Evolutionary conservation across 2,113 vertebrate genomes (phyloP), one percentile per base, ranked within the genome.

Genomic region (Acrocephalus arundinaceus): DNA sequence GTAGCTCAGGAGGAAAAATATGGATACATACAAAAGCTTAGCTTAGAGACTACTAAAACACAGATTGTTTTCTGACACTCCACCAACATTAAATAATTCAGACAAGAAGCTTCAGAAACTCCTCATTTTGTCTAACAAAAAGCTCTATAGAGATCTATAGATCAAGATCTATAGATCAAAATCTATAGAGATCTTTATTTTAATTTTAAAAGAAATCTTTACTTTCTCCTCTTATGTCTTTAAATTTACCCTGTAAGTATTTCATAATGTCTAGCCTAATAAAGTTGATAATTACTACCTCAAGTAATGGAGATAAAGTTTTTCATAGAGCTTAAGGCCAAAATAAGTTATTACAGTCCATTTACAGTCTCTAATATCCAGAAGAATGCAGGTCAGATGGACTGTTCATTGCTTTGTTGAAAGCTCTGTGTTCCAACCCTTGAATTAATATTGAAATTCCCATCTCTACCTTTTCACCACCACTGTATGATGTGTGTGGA

Each of bases 51-150:
- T 65, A 33, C 49, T 77, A 83, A 90, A 52, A 87, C 18, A 43
- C 18, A 52, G 85, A 59, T 63, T 77, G 22, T 35, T 77, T 45
- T 67, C 30, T 61, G 71, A 82, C 39, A 67, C 5, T 86, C 19
- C 66, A 73, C 18, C 63, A 93, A 74, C 5, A 39, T 25, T 39
- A 54, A 62, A 81, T 13, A 85, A 65, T 93, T 96, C 70, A 61
- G 55, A 90, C 8, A 67, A 93, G 21, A 94, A 91, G 35, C 48
- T 83, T 90, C 51, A 61, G 77, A 89, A 96, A 6, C 1, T 94
- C 58, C 0, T 95, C 37, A 37, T 72, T 20, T 63, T 92, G 97
- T 85, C 28, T 74, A 89, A 79, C 10, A 90, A 93, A 92, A 97
- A 75, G 37, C 8, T 39, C 37, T 39, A 39, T 39, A 39, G 37